Conservation (phyloP, 2,888 invertebrate species). For the Heliothis peltigera region DNA sequence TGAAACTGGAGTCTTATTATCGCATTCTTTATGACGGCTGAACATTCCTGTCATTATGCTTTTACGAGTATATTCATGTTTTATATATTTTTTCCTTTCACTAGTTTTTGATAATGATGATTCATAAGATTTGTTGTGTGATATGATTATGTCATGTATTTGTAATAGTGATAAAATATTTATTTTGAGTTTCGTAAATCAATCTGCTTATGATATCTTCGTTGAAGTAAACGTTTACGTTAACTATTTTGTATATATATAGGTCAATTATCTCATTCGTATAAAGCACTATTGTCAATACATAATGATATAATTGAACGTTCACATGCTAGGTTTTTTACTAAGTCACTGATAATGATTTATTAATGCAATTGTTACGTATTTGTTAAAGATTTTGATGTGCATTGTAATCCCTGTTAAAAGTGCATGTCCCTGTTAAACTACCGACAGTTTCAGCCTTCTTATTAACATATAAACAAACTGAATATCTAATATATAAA, state of each 20-base stretch:
- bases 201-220: background rate
- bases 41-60: slow-evolving; percentile 41
- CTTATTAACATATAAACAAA: too few species aligned
- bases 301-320: slow-evolving; percentile 42
- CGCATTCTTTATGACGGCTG: slow-evolving; percentile 22
- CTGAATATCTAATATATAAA: too few species aligned
- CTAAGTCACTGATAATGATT: slow-evolving; percentile 29
- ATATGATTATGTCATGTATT: slow-evolving; percentile 20
- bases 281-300: background rate
- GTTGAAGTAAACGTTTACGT: slow-evolving; percentile 21
- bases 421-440: too few species aligned
- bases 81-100: background rate
- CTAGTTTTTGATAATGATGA: background rate
- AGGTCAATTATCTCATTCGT: background rate
- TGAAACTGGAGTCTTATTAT: slow-evolving; percentile 19
- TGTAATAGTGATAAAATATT: slow-evolving; percentile 12
- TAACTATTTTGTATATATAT: background rate
- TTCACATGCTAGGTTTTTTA: slow-evolving; percentile 43
- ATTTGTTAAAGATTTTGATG: slow-evolving; percentile 8
- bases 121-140: slow-evolving; percentile 13
- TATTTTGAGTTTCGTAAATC: slow-evolving; percentile 7
- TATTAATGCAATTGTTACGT: slow-evolving; percentile 35
- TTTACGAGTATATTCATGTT: slow-evolving; percentile 5
- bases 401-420: too few species aligned
- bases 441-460: too few species aligned